Percentiles rank a stretch among this genome's conserved stretches.
phyloP scores from a whole-genome alignment of 2,888 invertebrate genomes.

The Noctua janthina region DNA sequence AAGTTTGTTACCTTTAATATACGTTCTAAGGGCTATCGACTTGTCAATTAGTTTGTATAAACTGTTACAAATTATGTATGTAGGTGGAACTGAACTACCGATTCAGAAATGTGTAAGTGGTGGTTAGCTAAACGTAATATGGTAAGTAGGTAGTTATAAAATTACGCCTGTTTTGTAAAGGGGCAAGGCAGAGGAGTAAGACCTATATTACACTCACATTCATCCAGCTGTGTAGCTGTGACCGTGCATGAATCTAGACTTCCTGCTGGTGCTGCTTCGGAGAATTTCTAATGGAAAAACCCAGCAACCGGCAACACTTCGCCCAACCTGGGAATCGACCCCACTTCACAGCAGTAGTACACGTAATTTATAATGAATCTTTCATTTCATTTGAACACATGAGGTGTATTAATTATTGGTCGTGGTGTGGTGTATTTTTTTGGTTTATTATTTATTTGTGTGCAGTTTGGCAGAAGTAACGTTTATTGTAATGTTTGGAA shows the following conservation, averaged over 20 bases:
- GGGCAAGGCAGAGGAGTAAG: background rate
- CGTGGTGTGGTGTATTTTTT: too few species aligned
- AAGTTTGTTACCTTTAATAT: slow-evolving; percentile 20
- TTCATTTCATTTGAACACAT: background rate
- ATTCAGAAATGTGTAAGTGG: background rate
- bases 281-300: background rate
- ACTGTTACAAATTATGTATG: slow-evolving; percentile 4
- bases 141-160: background rate
- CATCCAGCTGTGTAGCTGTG: background rate
- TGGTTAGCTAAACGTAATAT: background rate
- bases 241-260: background rate
- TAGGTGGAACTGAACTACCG: background rate
- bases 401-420: background rate
- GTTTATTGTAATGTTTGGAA: too few species aligned
- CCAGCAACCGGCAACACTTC: background rate
- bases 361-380: background rate
- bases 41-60: slow-evolving; percentile 14
- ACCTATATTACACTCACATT: background rate
- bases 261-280: too few species aligned
- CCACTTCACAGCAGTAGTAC: background rate
- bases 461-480: too few species aligned
- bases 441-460: too few species aligned
- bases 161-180: background rate
- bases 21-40: slow-evolving; percentile 18
- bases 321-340: background rate